Percentiles rank a stretch among this genome's conserved stretches.
Evolutionary conservation across 1,140 invertebrate species (phyloP).

Genomic region (Psix sp.): DNA sequence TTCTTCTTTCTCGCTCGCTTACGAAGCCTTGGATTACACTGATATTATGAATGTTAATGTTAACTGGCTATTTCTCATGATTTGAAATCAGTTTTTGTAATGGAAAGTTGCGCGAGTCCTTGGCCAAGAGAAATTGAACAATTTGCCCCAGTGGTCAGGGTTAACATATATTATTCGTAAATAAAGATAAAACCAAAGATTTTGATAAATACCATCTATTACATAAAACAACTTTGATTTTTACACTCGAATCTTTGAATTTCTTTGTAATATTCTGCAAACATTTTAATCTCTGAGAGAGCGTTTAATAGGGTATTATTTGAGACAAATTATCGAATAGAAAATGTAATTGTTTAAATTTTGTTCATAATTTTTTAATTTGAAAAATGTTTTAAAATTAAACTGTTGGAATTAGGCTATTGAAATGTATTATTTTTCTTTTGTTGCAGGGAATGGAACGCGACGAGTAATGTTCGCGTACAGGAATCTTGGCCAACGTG

Average conservation of each 20-base stretch:
- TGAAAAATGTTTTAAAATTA: constrained; percentile 24
- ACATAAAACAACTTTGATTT: too few relatives aligned
- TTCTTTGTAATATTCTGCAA: too few relatives aligned
- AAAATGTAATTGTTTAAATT: not conserved
- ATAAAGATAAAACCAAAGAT: too few relatives aligned
- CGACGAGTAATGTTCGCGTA: constrained; percentile 75
- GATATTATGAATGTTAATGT: constrained; percentile 23
- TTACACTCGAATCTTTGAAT: too few relatives aligned
- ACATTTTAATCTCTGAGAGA: too few relatives aligned
- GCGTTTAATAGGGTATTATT: too few relatives aligned
- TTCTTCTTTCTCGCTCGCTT: constrained; percentile 10
- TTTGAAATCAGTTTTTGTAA: constrained; percentile 2
- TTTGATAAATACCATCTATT: too few relatives aligned
- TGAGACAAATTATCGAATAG: not conserved
- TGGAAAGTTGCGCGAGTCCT: not conserved
- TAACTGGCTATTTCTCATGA: not conserved
- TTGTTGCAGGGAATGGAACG: constrained; percentile 77
- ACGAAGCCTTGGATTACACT: constrained; percentile 44
- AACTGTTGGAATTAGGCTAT: too few relatives aligned
- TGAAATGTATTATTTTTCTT: constrained; percentile 4
- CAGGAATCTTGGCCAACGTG: constrained; percentile 78
- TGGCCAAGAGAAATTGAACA: not conserved
- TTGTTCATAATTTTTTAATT: too few relatives aligned
- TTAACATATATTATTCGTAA: not conserved
- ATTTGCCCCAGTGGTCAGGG: not conserved